phyloP scores from a whole-genome alignment of 2,113 vertebrate species.

The Cephalopterus ornatus region DNA sequence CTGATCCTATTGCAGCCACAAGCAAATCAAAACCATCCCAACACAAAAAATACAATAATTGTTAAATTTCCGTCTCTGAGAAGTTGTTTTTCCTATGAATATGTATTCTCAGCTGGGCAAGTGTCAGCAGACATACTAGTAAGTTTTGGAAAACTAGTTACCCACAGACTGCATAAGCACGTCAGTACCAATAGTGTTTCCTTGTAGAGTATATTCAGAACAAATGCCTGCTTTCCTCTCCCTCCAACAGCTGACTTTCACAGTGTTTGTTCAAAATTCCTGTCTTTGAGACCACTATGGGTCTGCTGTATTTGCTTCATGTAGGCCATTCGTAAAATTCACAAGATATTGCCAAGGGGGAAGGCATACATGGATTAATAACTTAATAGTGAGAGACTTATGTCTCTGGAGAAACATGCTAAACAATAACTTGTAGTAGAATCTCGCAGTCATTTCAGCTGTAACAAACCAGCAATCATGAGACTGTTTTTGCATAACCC shows the following conservation, averaged over 20 bases:
- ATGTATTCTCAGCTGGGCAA: not conserved
- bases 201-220: not conserved
- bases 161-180: not conserved
- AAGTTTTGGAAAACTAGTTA: not conserved
- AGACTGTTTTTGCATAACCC: not conserved
- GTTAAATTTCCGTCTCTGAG: not conserved
- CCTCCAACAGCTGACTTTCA: not conserved
- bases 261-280: not conserved
- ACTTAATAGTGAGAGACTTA: too few relatives aligned
- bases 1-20: not conserved
- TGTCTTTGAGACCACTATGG: not conserved
- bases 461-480: not conserved
- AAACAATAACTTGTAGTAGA: not conserved
- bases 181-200: not conserved
- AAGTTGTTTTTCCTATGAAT: not conserved
- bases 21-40: not conserved
- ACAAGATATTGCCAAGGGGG: rapidly evolving
- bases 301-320: not conserved
- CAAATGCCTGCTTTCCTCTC: not conserved
- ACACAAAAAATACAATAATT: not conserved
- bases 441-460: rapidly evolving
- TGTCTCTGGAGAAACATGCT: not conserved
- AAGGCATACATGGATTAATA: not conserved
- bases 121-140: rapidly evolving
- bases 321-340: not conserved